Percentiles rank a stretch among this genome's conserved stretches.
Evolutionary conservation across 2,797 vertebrate genomes (phyloP).

Genomic region (Odontamblyopus lacepedii): DNA sequence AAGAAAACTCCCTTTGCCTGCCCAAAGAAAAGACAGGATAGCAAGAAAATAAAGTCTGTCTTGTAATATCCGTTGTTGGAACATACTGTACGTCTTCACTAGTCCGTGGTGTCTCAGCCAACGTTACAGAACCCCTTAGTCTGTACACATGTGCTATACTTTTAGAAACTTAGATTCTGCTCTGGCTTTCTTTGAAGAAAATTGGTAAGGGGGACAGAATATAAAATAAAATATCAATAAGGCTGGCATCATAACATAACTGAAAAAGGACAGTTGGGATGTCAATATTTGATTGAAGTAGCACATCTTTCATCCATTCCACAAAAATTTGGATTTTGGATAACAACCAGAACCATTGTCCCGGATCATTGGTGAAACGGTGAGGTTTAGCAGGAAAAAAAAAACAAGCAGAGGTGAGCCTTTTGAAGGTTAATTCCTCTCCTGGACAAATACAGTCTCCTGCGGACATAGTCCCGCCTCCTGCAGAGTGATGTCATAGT

Average conservation of each 20-base stretch:
- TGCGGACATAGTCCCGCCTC: conserved; percentile 98
- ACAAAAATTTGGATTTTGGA: conserved; percentile 43
- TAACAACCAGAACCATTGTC: conserved; percentile 51
- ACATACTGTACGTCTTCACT: conserved; percentile 38
- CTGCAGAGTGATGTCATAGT: conserved; percentile 99
- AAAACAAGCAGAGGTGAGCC: conserved; percentile 56
- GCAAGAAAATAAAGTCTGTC: conserved; percentile 67
- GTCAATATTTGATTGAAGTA: conserved; percentile 50
- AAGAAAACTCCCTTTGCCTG: conserved; percentile 50
- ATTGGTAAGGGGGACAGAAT: conserved; percentile 40
- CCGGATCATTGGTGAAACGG: conserved; percentile 55
- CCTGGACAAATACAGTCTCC: conserved; percentile 99
- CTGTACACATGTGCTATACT: conserved; percentile 35
- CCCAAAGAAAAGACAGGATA: conserved; percentile 51
- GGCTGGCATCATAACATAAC: conserved; percentile 54
- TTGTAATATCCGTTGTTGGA: conserved; percentile 50
- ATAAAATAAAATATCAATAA: conserved; percentile 27
- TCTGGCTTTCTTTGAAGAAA: conserved; percentile 40
- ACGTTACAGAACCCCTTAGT: conserved; percentile 33
- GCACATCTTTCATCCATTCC: conserved; percentile 58
- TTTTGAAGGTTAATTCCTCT: conserved; percentile 92
- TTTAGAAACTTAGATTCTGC: conserved; percentile 40
- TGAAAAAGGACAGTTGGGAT: conserved; percentile 57
- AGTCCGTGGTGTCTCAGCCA: conserved; percentile 40
- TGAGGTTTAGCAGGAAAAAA: conserved; percentile 61